Evolutionary conservation across 2,888 invertebrate species (phyloP).

Genomic region (Steinernema carpocapsae): DNA sequence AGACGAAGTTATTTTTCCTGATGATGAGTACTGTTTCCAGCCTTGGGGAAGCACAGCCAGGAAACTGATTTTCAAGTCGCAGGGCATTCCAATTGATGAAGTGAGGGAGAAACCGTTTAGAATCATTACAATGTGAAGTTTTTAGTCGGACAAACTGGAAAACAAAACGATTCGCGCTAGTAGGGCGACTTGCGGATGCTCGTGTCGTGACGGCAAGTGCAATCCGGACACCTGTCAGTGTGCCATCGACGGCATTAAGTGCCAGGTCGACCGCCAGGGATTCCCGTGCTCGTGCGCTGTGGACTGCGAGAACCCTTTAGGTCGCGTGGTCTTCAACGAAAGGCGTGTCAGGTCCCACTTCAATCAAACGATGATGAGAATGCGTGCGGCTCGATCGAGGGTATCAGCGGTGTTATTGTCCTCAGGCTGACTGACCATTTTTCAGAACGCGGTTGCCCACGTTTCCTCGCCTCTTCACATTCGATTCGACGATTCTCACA

Average conservation of each 20-base stretch:
- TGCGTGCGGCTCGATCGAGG: conserved; percentile 69
- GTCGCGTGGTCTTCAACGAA: conserved; percentile 94
- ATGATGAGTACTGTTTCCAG: conserved; percentile 32
- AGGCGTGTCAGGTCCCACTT: conserved; percentile 93
- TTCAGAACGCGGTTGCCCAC: too few relatives aligned
- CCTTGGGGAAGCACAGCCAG: conserved; percentile 31
- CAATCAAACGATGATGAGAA: conserved; percentile 91
- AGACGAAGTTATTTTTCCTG: conserved; percentile 16
- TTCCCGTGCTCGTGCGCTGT: conserved; percentile 88
- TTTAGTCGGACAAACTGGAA: conserved; percentile 75
- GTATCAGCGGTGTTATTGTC: neutral
- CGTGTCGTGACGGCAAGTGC: conserved; percentile 84
- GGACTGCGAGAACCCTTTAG: conserved; percentile 77
- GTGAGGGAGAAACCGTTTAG: conserved; percentile 7
- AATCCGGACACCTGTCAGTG: conserved; percentile 94
- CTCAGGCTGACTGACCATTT: neutral
- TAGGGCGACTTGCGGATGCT: conserved; percentile 79
- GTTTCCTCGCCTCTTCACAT: conserved; percentile 20
- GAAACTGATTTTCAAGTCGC: conserved; percentile 12
- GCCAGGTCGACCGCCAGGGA: conserved; percentile 92
- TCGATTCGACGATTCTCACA: conserved; percentile 8
- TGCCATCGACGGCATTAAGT: conserved; percentile 91
- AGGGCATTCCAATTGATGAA: conserved; percentile 36
- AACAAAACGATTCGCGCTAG: conserved; percentile 79
- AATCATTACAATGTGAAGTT: neutral